Base-by-base conservation (phyloP, 1,140 invertebrate species). In the Epicauta chinensis region DNA sequence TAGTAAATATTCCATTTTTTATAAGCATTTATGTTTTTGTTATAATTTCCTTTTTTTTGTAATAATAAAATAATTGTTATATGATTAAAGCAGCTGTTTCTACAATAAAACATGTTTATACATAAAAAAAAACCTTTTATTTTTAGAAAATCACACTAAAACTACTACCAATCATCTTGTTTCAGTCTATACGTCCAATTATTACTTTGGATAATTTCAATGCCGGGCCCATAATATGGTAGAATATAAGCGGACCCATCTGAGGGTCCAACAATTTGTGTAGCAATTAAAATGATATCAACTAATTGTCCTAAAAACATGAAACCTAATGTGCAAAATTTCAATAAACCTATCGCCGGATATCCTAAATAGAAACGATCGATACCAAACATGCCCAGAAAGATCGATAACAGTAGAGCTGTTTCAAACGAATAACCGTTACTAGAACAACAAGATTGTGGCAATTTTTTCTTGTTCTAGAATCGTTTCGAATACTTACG, bases 331-430 rank as follows among this genome's bases (percentile, higher is more conserved):
- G 95, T 98, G 67, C 92, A 93, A 58, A 98, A 81, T 71, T 98
- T 98, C 5, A 96, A 79, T 38, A 98, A 73, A 1, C 94, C 95
- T 54, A 98, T 82, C 14, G 92, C 95, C 40, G 92, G 91, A 73
- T 98, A 98, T 12, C 96, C 96, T 2, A 98, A 75, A 68, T 98
- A 98, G 72, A 98, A 97, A 55, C 96, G 76, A 71, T 98, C 96
- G 11, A 91, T 80, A n/a, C 96, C 96, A 76, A 98, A 94, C 89
- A 96, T 95, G 16, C 94, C 94, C 37, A 92, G 73, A 66, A 98
- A 98, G 37, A 98, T 87, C 1, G 95, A 98, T 0, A 99, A 75
- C 11, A 98, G 68, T 40, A 98, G 70, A 0, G 95, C 84, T 37
- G 89, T 93, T 70, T 97, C 91, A 72, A 95, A 89, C 1, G 87